Conservation (phyloP, 2,113 vertebrate species). For the Proterorhinus semilunaris region DNA sequence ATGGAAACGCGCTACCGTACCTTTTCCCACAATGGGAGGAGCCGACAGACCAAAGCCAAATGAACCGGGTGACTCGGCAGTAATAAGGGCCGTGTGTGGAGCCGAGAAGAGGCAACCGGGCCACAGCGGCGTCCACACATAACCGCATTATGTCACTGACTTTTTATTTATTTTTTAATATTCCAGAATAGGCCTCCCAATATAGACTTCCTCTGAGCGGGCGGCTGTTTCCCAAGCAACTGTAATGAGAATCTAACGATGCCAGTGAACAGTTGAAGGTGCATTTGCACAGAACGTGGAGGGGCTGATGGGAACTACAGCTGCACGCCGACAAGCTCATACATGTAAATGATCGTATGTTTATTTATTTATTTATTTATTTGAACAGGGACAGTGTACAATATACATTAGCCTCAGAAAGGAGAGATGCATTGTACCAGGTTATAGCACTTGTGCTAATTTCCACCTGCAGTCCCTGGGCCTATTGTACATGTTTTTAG, state of each 20-base stretch:
- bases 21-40: slow-evolving; percentile 43
- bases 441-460: too few species aligned
- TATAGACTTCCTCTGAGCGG: slow-evolving; percentile 15
- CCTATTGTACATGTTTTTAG: too few species aligned
- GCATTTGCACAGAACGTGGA: slow-evolving; percentile 15
- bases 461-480: too few species aligned
- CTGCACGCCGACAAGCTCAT: neutral
- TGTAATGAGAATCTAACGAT: slow-evolving; percentile 48
- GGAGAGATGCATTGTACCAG: too few species aligned
- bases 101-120: slow-evolving; percentile 21
- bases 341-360: too few species aligned
- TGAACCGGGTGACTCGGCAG: slow-evolving; percentile 51
- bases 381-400: too few species aligned
- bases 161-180: slow-evolving; percentile 30
- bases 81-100: slow-evolving; percentile 36
- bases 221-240: slow-evolving; percentile 18
- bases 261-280: slow-evolving; percentile 40
- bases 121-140: slow-evolving; percentile 35
- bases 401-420: too few species aligned
- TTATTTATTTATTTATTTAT: too few species aligned
- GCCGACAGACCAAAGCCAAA: slow-evolving; percentile 50
- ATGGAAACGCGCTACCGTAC: neutral
- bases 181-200: slow-evolving; percentile 32
- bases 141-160: slow-evolving; percentile 53
- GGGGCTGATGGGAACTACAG: neutral